Evolutionary conservation across 2,888 invertebrate species (phyloP).

Genomic region (Drosophila picticornis): DNA sequence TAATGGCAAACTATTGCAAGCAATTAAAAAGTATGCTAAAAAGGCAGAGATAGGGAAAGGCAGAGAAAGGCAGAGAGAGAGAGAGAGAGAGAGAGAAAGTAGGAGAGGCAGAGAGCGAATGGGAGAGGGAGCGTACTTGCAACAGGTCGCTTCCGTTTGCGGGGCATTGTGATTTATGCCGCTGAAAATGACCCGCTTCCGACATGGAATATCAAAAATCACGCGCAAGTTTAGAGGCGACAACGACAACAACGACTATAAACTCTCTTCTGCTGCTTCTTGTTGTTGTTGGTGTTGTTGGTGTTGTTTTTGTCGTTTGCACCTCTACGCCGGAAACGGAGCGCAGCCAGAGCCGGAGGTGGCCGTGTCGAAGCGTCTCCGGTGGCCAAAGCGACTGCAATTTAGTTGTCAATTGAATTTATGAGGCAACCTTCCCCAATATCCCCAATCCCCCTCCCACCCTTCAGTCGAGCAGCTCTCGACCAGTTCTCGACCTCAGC

Average conservation of each 20-base stretch:
- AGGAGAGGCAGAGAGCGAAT: neutral
- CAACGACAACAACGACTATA: constrained; percentile 29
- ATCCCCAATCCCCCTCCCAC: neutral
- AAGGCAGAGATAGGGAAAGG: neutral
- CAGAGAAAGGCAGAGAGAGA: neutral
- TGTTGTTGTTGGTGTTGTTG: neutral
- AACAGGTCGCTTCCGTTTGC: constrained; percentile 75
- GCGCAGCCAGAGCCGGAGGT: constrained; percentile 84
- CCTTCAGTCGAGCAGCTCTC: constrained; percentile 30
- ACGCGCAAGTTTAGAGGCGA: constrained; percentile 69
- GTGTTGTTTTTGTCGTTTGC: constrained; percentile 38
- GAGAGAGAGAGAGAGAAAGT: neutral
- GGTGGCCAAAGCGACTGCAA: constrained; percentile 80
- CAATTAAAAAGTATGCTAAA: constrained; percentile 41
- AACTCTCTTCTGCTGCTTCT: constrained; percentile 11
- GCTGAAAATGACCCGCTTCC: constrained; percentile 79
- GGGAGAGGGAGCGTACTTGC: constrained; percentile 31
- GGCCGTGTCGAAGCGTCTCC: constrained; percentile 84
- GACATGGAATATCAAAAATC: constrained; percentile 78
- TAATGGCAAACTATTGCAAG: constrained; percentile 25
- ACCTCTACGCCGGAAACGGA: constrained; percentile 79
- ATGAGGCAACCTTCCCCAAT: constrained; percentile 61
- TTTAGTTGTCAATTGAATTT: constrained; percentile 84
- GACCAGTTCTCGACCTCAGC: constrained; percentile 34
- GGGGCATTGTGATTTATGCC: constrained; percentile 75